Evolutionary conservation across 2,113 vertebrate species (phyloP), one percentile per base, ranked within the genome.

Genomic region (Xiphorhynchus elegans): DNA sequence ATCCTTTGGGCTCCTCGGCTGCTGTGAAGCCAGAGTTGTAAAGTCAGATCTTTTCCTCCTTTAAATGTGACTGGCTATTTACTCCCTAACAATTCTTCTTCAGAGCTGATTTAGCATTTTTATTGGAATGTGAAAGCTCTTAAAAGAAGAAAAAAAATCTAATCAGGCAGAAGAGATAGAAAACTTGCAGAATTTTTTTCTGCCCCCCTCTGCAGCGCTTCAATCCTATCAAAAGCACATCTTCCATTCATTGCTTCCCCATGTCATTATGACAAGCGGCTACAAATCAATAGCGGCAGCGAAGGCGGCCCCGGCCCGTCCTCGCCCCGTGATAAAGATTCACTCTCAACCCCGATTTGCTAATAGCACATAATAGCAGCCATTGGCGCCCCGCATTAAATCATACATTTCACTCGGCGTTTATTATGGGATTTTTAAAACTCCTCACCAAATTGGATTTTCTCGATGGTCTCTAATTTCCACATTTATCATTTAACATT

Each of bases 401-500:
- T 99, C 98, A 98, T 98, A 98, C 97, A 98, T 98, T 98, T 98
- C 97, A 96, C 98, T 98, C 89, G 96, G 97, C 98, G 98, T 98
- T 98, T 98, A 98, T 99, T 98, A 98, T 97, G 98, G 98, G 98
- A 98, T 98, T 98, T 98, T 98, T 98, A 98, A 98, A 98, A 98
- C 98, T 98, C 98, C 97, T 98, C 98, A 98, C 98, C 98, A 99
- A 99, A 99, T 99, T 99, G 98, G 98, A 99, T 99, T 99, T 99
- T 98, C 98, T 97, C 96, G 97, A 98, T 97, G 98, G 98, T 97
- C 98, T 98, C 98, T 99, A 99, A 99, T 99, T 99, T 98, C 98
- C 98, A 98, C 98, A 99, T 99, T 98, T 98, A 99, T 99, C 98
- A 99, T 99, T 98, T 99, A 99, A 99, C 98, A 99, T 99, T 99